A percentile compares a stretch with the other conserved stretches of the same genome.
These are phyloP conservation scores for Pantherophis alleghaniensis DNA, from an alignment of 2,797 vertebrate species.

Conservation along the genomic window DNA sequence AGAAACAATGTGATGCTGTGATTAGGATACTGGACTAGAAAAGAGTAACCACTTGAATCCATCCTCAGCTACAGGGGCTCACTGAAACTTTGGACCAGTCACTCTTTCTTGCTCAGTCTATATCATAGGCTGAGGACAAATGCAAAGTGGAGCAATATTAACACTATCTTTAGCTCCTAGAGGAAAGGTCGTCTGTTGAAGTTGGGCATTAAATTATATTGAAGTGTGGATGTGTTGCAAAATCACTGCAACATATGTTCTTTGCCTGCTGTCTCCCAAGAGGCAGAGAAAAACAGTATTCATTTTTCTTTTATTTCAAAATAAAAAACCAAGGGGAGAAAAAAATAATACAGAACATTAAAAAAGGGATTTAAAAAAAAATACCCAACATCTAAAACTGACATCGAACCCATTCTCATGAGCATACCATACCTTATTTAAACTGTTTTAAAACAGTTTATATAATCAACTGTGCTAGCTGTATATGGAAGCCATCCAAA, in stretches of 20 bases:
- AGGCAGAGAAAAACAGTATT: neutral
- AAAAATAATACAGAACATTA: conserved; percentile 23
- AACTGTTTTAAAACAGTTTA: conserved; percentile 46
- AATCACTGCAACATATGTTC: neutral
- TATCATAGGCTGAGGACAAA: neutral
- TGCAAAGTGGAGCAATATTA: neutral
- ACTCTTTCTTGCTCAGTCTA: neutral
- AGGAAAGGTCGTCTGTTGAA: neutral
- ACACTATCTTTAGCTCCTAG: neutral
- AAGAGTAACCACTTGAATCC: neutral
- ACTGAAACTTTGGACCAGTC: neutral
- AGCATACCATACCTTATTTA: conserved; percentile 52
- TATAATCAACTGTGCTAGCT: conserved; percentile 57
- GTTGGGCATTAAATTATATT: neutral
- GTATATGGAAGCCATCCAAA: conserved; percentile 67
- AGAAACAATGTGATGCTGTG: neutral
- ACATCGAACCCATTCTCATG: conserved; percentile 52
- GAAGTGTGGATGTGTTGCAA: neutral
- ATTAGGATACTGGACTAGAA: neutral
- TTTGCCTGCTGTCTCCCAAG: neutral
- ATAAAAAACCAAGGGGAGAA: conserved; percentile 3
- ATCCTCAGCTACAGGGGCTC: neutral
- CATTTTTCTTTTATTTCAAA: conserved; percentile 24
- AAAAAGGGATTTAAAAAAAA: conserved; percentile 38
- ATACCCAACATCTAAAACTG: conserved; percentile 46